These are phyloP conservation scores for Watsonalla binaria DNA, from an alignment of 2,888 invertebrate species.

Conservation along the genomic window DNA sequence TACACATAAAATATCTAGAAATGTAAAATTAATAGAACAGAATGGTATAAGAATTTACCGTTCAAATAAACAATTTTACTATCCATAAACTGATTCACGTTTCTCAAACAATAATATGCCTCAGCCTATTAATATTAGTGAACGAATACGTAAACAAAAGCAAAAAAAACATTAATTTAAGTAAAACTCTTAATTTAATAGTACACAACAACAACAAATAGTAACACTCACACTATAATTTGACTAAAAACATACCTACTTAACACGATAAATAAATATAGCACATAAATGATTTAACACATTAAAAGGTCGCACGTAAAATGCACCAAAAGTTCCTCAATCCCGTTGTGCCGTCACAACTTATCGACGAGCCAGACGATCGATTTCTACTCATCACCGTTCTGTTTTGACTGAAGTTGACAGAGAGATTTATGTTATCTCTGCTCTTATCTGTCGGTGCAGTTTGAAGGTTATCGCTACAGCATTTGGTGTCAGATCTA, in stretches of 20 bases:
- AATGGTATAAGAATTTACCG: no score
- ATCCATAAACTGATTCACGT: no score
- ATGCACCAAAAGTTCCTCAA: constrained; percentile 64
- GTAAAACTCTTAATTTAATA: not conserved
- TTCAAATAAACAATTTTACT: no score
- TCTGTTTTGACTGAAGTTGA: constrained; percentile 27
- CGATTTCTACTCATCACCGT: constrained; percentile 21
- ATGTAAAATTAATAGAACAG: no score
- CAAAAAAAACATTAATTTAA: not conserved
- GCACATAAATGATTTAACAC: constrained; percentile 6
- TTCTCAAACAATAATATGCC: no score
- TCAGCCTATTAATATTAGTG: no score
- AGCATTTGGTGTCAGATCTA: constrained; percentile 7
- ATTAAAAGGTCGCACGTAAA: constrained; percentile 53
- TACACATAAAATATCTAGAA: no score
- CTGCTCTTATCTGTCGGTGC: constrained; percentile 14
- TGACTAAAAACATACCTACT: not conserved
- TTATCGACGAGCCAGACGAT: constrained; percentile 36
- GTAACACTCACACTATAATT: not conserved
- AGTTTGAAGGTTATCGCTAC: not conserved
- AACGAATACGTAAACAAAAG: no score
- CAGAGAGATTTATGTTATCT: constrained; percentile 28
- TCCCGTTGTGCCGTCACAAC: constrained; percentile 49
- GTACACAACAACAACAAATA: constrained; percentile 1
- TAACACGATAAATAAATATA: constrained; percentile 10